Conservation (phyloP, 2,797 vertebrate genomes). For the Gymnodraco acuticeps region DNA sequence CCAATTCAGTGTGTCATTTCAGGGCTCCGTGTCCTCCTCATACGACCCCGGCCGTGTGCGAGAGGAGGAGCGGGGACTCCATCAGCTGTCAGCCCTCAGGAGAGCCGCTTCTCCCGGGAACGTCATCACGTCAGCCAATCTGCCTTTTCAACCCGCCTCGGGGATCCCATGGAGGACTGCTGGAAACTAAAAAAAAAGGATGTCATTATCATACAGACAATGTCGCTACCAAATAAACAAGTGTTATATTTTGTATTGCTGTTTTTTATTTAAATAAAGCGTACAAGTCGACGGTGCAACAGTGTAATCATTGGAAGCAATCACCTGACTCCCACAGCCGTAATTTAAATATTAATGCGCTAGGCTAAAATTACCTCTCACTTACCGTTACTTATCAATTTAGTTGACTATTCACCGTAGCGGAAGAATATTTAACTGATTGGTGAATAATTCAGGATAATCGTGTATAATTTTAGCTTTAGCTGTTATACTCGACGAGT, state of each 20-base stretch:
- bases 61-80: constrained; percentile 75
- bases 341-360: constrained; percentile 68
- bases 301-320: background rate
- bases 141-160: constrained; percentile 65
- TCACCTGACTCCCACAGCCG: constrained; percentile 35
- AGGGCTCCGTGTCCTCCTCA: constrained; percentile 54
- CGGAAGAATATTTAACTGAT: constrained; percentile 63
- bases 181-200: constrained; percentile 23
- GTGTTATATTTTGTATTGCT: background rate
- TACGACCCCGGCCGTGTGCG: constrained; percentile 44
- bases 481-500: background rate
- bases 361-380: constrained; percentile 55
- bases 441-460: constrained; percentile 49
- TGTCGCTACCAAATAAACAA: background rate
- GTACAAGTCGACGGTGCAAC: background rate
- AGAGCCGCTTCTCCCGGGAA: constrained; percentile 73
- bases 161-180: constrained; percentile 79
- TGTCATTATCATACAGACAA: background rate
- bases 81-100: constrained; percentile 80
- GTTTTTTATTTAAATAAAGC: background rate
- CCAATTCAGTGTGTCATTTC: constrained; percentile 62
- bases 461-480: constrained; percentile 26
- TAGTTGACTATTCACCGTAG: constrained; percentile 44
- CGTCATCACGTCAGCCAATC: constrained; percentile 78
- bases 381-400: constrained; percentile 17